Evolutionary conservation across 2,888 invertebrate genomes (phyloP).

Genomic region (Andricus quercusramuli): DNA sequence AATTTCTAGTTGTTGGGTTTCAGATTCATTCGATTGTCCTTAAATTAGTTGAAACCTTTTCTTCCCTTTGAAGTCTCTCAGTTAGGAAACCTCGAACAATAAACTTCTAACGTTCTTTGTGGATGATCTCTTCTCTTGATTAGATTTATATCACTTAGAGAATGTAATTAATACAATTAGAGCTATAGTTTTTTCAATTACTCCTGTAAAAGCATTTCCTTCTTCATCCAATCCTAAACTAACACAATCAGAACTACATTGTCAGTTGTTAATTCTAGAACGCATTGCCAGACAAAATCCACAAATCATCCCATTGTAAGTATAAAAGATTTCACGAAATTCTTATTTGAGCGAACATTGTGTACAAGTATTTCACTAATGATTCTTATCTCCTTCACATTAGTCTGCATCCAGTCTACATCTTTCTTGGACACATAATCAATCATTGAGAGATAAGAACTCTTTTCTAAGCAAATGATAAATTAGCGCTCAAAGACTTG

Average conservation of each 20-base stretch:
- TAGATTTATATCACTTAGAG: neutral
- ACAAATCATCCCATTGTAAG: neutral
- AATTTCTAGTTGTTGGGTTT: slow-evolving; percentile 23
- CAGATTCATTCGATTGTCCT: slow-evolving; percentile 35
- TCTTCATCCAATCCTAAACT: neutral
- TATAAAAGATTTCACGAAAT: neutral
- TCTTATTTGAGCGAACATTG: neutral
- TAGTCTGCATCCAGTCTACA: slow-evolving; percentile 25
- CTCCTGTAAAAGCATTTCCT: too few relatives aligned
- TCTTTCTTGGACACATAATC: slow-evolving; percentile 29
- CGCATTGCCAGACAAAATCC: neutral
- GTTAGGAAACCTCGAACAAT: slow-evolving; percentile 21
- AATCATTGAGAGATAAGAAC: slow-evolving; percentile 15
- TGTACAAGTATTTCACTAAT: slow-evolving; percentile 27
- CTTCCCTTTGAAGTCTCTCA: neutral
- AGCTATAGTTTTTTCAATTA: neutral
- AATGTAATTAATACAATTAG: neutral
- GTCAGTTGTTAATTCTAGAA: neutral
- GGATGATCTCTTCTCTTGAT: neutral
- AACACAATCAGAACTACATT: neutral
- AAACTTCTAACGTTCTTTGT: slow-evolving; percentile 34
- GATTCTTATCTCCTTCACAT: slow-evolving; percentile 10
- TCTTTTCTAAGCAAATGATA: slow-evolving; percentile 32
- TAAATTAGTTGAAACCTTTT: slow-evolving; percentile 38
- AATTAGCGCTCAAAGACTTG: slow-evolving; percentile 16